Base-by-base conservation (phyloP, 2,113 vertebrate species). In the Sorex fumeus region DNA sequence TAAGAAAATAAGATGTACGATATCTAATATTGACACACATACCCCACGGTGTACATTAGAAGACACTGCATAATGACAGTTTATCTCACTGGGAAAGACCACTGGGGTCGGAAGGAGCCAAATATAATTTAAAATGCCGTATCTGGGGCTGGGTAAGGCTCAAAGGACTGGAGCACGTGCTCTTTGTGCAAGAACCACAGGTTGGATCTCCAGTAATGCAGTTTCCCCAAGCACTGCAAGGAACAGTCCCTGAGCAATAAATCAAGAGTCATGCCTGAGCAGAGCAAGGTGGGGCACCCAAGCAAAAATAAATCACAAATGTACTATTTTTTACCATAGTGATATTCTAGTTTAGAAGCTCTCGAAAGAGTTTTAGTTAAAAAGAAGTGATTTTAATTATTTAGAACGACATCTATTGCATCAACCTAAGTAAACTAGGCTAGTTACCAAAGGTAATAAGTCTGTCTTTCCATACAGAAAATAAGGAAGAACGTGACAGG, bases 381-480 rank as follows among this genome's bases (percentile, higher is more conserved):
- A 40, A 53, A 91, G 32, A 69, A 79, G 72, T 23, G 30, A 1
- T 32, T 80, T 83, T 93, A 89, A 78, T 71, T 10, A 75, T 57
- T 79, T 36, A 79, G 50, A 86, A 72, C 62, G 50, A 45, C n/a
- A 72, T 62, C 25, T 34, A 23, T 50, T 80, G 15, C 25, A 50
- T 50, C 86, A 86, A 72, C n/a, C 19, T 50, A 72, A 72, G 9
- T 36, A 71, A 72, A 86, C 13, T 13, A 53, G 53, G 47, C 9
- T 21, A 27, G 18, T 53, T 86, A 53, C 25, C 67, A 67, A 90
- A 80, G 32, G 64, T 0, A 76, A 21, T 28, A 79, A 28, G 1
- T 50, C n/a, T 72, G 81, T 28, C 84, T 84, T 79, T 47, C 69
- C 62, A 78, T 62, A 69, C 2, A 16, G 36, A 15, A 76, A 83